These are phyloP conservation scores for Steinernema scapterisci DNA, from an alignment of 2,888 invertebrate genomes.

Conservation along the genomic window DNA sequence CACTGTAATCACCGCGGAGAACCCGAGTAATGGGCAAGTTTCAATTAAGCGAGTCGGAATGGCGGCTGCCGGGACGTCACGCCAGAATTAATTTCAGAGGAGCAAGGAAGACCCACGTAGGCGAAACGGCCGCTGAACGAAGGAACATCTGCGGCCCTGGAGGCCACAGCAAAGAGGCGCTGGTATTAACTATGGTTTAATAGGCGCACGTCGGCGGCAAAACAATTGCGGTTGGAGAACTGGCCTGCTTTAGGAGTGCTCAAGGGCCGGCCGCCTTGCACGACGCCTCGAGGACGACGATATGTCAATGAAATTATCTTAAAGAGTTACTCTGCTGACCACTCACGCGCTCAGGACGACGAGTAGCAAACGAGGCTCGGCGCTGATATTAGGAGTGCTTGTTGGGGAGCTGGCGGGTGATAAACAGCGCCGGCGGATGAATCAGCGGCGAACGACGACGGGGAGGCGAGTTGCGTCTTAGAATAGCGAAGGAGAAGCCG, in stretches of 20 bases:
- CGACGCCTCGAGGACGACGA: background rate
- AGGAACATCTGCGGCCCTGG: conserved; percentile 25
- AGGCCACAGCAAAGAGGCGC: background rate
- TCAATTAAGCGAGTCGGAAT: background rate
- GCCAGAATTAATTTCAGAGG: background rate
- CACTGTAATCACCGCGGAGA: background rate
- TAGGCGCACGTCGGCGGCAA: background rate
- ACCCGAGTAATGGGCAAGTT: background rate
- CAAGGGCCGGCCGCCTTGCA: background rate
- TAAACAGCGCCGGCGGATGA: background rate
- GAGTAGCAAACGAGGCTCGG: no score
- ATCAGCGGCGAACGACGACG: background rate
- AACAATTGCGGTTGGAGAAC: background rate
- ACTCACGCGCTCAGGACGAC: no score
- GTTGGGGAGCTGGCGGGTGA: background rate
- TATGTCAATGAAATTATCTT: conserved; percentile 5
- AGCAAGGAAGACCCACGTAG: background rate
- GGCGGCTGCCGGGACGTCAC: background rate
- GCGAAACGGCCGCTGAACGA: background rate
- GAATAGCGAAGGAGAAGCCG: conserved; percentile 1
- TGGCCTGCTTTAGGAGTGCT: background rate
- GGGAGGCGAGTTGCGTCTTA: background rate
- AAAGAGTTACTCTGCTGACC: no score
- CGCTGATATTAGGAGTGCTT: background rate
- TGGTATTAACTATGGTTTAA: conserved; percentile 5